Evolutionary conservation across 2,888 invertebrate genomes (phyloP).

Genomic region (Pandemis cinnamomeana): DNA sequence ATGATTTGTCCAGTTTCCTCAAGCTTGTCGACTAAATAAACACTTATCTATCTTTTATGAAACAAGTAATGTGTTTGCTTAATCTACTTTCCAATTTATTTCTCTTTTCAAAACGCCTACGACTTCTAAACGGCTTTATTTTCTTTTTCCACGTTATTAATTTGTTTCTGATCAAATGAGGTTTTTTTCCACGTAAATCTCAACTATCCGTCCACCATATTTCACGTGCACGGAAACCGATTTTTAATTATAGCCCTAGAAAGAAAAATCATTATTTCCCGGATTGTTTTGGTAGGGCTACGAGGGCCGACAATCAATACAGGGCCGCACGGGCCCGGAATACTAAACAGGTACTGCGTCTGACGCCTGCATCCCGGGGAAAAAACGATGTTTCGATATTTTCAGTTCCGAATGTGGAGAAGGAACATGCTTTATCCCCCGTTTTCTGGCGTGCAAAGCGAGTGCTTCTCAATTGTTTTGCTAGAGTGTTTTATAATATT

Average conservation of each 20-base stretch:
- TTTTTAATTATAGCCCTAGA: constrained; percentile 40
- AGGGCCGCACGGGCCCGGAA: constrained; percentile 85
- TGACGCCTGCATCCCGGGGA: constrained; percentile 45
- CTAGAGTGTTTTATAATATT: background rate
- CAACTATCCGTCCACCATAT: background rate
- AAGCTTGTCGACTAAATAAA: no score
- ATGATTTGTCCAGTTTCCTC: no score
- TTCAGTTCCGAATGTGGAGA: constrained; percentile 5
- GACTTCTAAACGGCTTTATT: no score
- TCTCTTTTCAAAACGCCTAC: no score
- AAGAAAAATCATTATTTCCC: constrained; percentile 68
- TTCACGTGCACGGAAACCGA: constrained; percentile 13
- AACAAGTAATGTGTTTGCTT: no score
- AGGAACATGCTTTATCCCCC: background rate
- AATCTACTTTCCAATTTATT: no score
- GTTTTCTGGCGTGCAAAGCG: background rate
- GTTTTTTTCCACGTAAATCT: background rate
- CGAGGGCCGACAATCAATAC: constrained; percentile 86
- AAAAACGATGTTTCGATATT: constrained; percentile 12
- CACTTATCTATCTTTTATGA: no score
- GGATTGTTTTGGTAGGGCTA: constrained; percentile 75
- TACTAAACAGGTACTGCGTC: constrained; percentile 81
- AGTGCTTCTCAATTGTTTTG: background rate
- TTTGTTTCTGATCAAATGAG: background rate
- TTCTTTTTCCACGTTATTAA: no score